Evolutionary conservation across 2,888 invertebrate genomes (phyloP).

Genomic region (Himalopsyche anomala): DNA sequence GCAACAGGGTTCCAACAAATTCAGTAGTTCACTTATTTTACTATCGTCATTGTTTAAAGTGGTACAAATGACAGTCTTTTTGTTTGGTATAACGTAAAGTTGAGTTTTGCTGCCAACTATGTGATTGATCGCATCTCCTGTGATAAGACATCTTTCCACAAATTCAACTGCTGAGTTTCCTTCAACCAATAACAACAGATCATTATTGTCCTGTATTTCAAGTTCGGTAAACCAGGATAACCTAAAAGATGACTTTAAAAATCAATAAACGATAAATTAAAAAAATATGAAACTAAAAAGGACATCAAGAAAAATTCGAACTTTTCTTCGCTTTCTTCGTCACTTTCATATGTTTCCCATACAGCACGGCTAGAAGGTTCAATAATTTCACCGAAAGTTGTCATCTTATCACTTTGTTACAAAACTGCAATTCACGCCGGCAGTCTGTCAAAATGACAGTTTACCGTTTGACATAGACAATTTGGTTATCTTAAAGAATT

Average conservation of each 20-base stretch:
- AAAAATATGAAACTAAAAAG: neutral
- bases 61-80: constrained; percentile 70
- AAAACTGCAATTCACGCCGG: constrained; percentile 19
- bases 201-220: constrained; percentile 68
- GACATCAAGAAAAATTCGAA: neutral
- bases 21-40: constrained; percentile 72
- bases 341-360: constrained; percentile 52
- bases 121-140: constrained; percentile 69
- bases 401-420: constrained; percentile 7
- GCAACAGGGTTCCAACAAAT: constrained; percentile 70
- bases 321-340: constrained; percentile 56
- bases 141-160: constrained; percentile 68
- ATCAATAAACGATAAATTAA: neutral
- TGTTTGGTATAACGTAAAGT: constrained; percentile 69
- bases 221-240: constrained; percentile 69
- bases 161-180: constrained; percentile 72
- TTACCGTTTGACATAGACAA: neutral
- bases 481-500: too few species aligned
- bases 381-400: constrained; percentile 63
- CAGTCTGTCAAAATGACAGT: neutral
- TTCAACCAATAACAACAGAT: constrained; percentile 72
- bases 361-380: constrained; percentile 64
- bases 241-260: constrained; percentile 68
- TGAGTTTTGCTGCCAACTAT: constrained; percentile 70
- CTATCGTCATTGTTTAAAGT: constrained; percentile 72